Evolutionary conservation across 2,888 invertebrate genomes (phyloP).

Genomic region (Heliconius ethilla): DNA sequence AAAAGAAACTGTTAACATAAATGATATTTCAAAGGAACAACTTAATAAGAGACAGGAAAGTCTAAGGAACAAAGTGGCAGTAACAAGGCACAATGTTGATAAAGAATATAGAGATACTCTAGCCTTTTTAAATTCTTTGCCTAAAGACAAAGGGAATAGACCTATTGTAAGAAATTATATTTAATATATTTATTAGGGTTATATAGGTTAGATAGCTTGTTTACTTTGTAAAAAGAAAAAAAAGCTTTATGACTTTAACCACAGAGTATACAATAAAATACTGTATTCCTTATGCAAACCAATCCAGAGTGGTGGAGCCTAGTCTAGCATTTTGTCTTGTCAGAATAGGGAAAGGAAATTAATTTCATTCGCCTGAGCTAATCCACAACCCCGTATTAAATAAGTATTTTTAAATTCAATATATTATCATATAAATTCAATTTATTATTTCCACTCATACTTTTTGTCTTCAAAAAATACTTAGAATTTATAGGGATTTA

Average conservation of each 20-base stretch:
- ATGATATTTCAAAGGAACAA: constrained; percentile 50
- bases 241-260: too few species aligned
- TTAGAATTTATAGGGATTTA: too few species aligned
- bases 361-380: too few species aligned
- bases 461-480: too few species aligned
- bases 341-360: too few species aligned
- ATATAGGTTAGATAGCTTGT: not conserved
- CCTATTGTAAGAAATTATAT: constrained; percentile 59
- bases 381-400: not conserved
- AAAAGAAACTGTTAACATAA: constrained; percentile 54
- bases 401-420: not conserved
- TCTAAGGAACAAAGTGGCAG: constrained; percentile 65
- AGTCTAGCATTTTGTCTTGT: too few species aligned
- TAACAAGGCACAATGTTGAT: constrained; percentile 85
- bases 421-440: not conserved
- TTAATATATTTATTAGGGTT: not conserved
- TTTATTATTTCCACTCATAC: not conserved
- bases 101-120: constrained; percentile 75
- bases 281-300: too few species aligned
- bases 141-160: constrained; percentile 60
- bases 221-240: too few species aligned
- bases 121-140: constrained; percentile 68
- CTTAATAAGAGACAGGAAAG: constrained; percentile 58
- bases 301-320: too few species aligned
- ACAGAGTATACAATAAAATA: too few species aligned